These are phyloP conservation scores for Marcusenius ussheri DNA, from an alignment of 2,113 vertebrate genomes.

Conservation along the genomic window DNA sequence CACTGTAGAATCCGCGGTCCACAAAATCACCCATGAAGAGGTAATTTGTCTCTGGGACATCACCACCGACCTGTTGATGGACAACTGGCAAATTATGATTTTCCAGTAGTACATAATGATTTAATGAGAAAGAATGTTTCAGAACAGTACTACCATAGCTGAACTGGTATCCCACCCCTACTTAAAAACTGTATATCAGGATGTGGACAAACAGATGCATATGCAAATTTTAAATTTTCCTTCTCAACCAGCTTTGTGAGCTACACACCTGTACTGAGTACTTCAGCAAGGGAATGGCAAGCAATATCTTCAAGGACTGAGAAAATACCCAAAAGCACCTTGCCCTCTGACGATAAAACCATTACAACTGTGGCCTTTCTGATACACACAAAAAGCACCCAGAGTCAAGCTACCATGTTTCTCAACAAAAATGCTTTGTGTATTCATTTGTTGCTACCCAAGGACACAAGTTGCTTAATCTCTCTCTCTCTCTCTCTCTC, in stretches of 20 bases:
- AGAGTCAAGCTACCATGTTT: neutral
- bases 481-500: neutral
- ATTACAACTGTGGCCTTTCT: neutral
- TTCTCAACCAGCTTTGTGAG: neutral
- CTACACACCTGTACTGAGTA: neutral
- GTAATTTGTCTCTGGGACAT: constrained; percentile 91
- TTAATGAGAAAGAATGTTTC: neutral
- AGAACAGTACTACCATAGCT: neutral
- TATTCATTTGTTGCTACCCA: neutral
- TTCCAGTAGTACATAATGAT: neutral
- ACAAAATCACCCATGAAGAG: constrained; percentile 96
- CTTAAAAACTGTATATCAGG: neutral
- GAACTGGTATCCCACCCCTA: neutral
- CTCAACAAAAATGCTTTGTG: neutral
- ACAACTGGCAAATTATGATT: neutral
- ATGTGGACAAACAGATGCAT: neutral
- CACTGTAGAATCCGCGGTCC: constrained; percentile 89
- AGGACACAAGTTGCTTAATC: neutral
- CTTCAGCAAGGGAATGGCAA: neutral
- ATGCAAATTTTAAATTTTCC: neutral
- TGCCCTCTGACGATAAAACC: neutral
- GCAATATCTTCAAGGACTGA: neutral
- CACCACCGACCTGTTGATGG: constrained; percentile 74
- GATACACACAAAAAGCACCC: neutral
- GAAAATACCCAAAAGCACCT: neutral